phyloP scores from a whole-genome alignment of 2,113 vertebrate species.

The Anthoscopus minutus region DNA sequence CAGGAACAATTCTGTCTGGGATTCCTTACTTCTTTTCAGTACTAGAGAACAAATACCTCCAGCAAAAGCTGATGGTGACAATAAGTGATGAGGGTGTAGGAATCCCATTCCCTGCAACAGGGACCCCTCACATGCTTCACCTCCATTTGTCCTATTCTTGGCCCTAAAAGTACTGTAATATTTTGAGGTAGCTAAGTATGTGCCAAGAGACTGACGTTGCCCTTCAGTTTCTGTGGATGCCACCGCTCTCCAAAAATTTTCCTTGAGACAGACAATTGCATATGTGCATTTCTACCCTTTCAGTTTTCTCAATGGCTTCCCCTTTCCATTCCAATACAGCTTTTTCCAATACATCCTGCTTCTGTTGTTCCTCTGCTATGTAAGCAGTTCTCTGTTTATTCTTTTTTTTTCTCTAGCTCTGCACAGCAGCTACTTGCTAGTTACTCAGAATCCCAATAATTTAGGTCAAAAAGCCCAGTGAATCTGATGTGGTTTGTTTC shows the following conservation, averaged over 20 bases:
- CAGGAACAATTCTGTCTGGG: background rate
- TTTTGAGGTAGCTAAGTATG: background rate
- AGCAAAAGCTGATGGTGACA: background rate
- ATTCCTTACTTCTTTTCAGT: background rate
- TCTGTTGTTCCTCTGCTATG: background rate
- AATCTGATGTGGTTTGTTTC: conserved; percentile 59
- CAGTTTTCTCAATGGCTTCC: background rate
- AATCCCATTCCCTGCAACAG: background rate
- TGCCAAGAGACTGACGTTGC: background rate
- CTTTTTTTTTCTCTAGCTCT: background rate
- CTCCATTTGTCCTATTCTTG: background rate
- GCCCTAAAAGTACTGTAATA: background rate
- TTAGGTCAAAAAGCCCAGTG: conserved; percentile 52
- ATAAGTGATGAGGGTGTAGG: background rate
- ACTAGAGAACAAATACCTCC: background rate
- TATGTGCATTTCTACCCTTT: background rate
- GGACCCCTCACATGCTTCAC: background rate
- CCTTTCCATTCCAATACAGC: background rate
- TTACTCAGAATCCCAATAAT: conserved; percentile 28
- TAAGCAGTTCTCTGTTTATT: background rate
- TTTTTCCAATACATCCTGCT: background rate
- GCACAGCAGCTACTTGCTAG: background rate
- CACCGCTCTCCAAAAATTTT: background rate
- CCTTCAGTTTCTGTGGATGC: background rate
- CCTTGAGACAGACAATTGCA: background rate